Evolutionary conservation across 2,888 invertebrate species (phyloP), one percentile per base, ranked within the genome.

Genomic region (Macaria notata): DNA sequence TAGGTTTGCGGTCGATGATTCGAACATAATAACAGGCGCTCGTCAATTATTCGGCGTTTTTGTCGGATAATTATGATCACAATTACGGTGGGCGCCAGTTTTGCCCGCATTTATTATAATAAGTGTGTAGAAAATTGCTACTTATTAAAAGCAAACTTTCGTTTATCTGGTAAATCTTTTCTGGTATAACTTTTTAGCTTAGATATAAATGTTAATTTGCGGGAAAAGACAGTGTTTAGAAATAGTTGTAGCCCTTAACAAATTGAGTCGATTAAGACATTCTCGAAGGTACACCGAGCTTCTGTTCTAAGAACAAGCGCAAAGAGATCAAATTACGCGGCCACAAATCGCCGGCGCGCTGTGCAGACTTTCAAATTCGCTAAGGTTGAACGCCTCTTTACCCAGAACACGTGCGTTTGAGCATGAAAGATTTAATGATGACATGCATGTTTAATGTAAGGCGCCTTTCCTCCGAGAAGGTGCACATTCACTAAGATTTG

Each of bases 371-470:
- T 72, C 72, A 73, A 80, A 83, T 83, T 83, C 74, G 81, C 72
- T 75, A 78, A 79, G 80, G 76, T 77, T 78, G 73, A 80, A 78
- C 74, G 79, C 74, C 70, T 74, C 69, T 75, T 71, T 74, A 76
- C 75, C 73, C 72, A 76, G 75, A 78, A 75, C 76, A 75, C 76
- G 79, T 81, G 79, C 72, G 72, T 71, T 63, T 52, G 70, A 73
- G 74, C 79, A 76, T 81, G 76, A 73, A 78, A 66, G 75, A 81
- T 81, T 75, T 79, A 80, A 81, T 81, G 74, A 77, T 73, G 73
- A 77, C 74, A 75, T 71, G 72, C 72, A 72, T 71, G 68, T 56
- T 56, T 56, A 59, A 61, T 60, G 55, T 52, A 39, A 54, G 49
- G 49, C 71, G 68, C 64, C 67, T 64, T 65, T 62, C 36, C 49